Conservation (phyloP, 2,888 invertebrate species). For the Biston betularia region DNA sequence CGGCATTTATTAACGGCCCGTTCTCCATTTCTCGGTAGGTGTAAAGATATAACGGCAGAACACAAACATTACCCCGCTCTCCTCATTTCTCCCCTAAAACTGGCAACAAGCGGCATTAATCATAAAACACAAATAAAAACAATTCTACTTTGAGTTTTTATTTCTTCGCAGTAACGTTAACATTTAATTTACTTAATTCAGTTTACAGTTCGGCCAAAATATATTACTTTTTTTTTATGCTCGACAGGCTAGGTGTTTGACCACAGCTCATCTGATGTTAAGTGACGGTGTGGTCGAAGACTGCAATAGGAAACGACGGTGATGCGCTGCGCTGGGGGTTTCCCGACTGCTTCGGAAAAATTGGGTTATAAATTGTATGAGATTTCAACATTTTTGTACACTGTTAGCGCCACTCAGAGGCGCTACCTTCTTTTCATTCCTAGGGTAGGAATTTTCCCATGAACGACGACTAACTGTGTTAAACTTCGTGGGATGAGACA, state of each 20-base stretch:
- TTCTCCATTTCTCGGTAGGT: slow-evolving; percentile 3
- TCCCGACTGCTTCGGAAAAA: too few species aligned
- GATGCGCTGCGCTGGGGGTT: neutral
- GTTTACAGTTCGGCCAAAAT: slow-evolving; percentile 7
- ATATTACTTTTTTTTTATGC: too few species aligned
- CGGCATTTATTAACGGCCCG: neutral
- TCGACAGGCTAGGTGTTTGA: too few species aligned
- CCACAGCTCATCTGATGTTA: too few species aligned
- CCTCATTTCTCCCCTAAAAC: slow-evolving; percentile 28
- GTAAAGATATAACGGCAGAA: slow-evolving; percentile 18
- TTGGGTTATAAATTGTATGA: too few species aligned
- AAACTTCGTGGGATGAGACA: too few species aligned
- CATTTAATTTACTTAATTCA: slow-evolving; percentile 25
- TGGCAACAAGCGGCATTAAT: slow-evolving; percentile 46
- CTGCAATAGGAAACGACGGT: neutral
- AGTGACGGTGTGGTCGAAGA: too few species aligned
- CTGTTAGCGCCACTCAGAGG: too few species aligned
- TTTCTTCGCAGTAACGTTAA: slow-evolving; percentile 30
- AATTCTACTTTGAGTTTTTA: slow-evolving; percentile 34
- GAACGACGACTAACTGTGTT: too few species aligned
- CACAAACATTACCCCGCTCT: slow-evolving; percentile 23
- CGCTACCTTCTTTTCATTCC: too few species aligned
- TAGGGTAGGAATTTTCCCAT: too few species aligned
- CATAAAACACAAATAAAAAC: slow-evolving; percentile 47
- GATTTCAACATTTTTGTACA: too few species aligned